Conservation (phyloP, 2,888 invertebrate species). For the Cheiracanthium punctorium region DNA sequence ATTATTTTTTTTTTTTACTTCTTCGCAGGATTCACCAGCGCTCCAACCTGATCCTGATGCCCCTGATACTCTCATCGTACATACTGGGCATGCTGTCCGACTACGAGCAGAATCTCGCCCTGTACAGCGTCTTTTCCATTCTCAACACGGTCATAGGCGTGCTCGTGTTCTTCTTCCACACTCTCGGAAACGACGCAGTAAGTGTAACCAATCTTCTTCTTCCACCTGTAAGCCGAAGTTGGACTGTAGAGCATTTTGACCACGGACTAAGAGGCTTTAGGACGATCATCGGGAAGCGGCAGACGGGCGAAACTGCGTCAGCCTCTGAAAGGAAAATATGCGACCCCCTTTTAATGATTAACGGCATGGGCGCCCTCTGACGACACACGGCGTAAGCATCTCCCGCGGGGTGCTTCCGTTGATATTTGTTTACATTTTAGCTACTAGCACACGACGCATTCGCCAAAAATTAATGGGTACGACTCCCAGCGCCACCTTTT, state of each 20-base stretch:
- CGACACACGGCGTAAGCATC: too few species aligned
- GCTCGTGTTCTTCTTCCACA: slow-evolving; percentile 73
- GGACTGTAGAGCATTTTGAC: neutral
- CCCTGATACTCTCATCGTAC: slow-evolving; percentile 73
- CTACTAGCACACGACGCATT: too few species aligned
- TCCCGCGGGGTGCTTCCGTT: too few species aligned
- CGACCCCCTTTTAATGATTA: too few species aligned
- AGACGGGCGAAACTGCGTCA: neutral
- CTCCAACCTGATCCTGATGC: slow-evolving; percentile 73
- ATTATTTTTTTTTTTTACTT: too few species aligned
- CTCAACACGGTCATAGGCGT: slow-evolving; percentile 73
- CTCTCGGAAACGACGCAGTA: slow-evolving; percentile 73
- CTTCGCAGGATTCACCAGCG: slow-evolving; percentile 73
- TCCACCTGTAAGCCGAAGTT: neutral
- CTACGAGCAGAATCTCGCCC: slow-evolving; percentile 73
- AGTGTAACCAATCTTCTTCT: neutral
- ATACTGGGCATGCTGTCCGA: slow-evolving; percentile 73
- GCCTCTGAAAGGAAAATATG: neutral
- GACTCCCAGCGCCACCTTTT: too few species aligned
- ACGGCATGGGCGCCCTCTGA: too few species aligned
- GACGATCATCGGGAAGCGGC: neutral
- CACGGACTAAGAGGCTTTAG: neutral
- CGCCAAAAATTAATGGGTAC: too few species aligned
- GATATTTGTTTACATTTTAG: too few species aligned
- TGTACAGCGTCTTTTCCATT: slow-evolving; percentile 73